Evolutionary conservation across 2,797 vertebrate species (phyloP).

Genomic region (Silurus aristotelis): DNA sequence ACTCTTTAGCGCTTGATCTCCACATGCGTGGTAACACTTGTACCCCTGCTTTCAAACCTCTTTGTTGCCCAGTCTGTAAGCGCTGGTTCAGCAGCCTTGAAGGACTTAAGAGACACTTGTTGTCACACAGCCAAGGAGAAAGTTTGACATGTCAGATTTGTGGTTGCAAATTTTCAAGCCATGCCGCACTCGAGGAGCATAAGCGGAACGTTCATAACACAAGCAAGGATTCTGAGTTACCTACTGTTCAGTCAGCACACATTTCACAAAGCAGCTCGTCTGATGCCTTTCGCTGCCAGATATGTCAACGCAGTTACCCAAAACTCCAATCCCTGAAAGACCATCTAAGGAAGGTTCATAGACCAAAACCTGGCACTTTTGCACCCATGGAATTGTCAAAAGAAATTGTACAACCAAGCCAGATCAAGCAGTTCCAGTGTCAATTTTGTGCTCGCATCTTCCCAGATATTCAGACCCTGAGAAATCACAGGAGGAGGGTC

Average conservation of each 20-base stretch:
- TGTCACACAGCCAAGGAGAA: constrained; percentile 72
- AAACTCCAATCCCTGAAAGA: constrained; percentile 58
- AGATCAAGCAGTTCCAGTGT: constrained; percentile 60
- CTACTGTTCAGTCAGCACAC: constrained; percentile 30
- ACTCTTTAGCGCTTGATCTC: constrained; percentile 68
- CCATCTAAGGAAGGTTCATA: constrained; percentile 56
- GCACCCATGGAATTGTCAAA: constrained; percentile 9
- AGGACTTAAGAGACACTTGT: constrained; percentile 75
- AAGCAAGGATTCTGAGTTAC: background rate
- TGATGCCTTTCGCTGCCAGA: constrained; percentile 51
- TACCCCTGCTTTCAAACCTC: constrained; percentile 72
- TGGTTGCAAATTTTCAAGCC: constrained; percentile 69
- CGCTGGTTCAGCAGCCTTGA: constrained; percentile 75
- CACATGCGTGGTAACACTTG: constrained; percentile 74
- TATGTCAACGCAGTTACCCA: constrained; percentile 55
- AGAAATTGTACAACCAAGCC: background rate
- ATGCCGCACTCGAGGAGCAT: constrained; percentile 76
- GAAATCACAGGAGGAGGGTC: constrained; percentile 75
- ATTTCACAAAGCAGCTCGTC: constrained; percentile 32
- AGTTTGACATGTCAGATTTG: constrained; percentile 71
- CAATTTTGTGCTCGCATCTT: constrained; percentile 75
- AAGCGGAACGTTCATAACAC: constrained; percentile 71
- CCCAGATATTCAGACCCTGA: constrained; percentile 71
- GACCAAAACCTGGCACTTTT: constrained; percentile 15
- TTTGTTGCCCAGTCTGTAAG: constrained; percentile 76